phyloP scores from a whole-genome alignment of 1,140 invertebrate genomes.

The Drosophila nasuta region DNA sequence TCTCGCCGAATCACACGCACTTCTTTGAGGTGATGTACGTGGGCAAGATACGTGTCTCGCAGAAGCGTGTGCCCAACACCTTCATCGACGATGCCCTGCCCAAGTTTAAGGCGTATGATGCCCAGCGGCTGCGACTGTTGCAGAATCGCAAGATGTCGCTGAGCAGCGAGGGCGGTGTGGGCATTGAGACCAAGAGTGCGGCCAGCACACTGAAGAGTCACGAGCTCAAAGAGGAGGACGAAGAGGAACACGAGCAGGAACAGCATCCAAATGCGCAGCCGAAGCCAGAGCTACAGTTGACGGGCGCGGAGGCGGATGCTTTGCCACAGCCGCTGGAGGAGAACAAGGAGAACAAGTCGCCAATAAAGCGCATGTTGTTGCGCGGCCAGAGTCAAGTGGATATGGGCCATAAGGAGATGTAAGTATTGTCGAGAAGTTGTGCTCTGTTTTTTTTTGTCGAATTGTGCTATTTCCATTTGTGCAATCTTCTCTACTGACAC shows the following conservation, averaged over 20 bases:
- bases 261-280: constrained; percentile 59
- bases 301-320: constrained; percentile 59
- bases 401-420: constrained; percentile 73
- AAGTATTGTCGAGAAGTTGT: constrained; percentile 53
- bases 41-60: constrained; percentile 93
- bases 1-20: constrained; percentile 93
- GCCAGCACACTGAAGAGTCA: constrained; percentile 59
- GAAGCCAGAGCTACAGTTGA: constrained; percentile 53
- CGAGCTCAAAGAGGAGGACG: constrained; percentile 77
- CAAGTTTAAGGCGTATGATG: constrained; percentile 92
- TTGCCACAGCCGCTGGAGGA: constrained; percentile 58
- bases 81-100: constrained; percentile 96
- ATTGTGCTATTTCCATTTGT: background rate
- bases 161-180: constrained; percentile 71
- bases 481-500: constrained; percentile 2
- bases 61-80: constrained; percentile 93
- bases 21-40: constrained; percentile 95
- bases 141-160: constrained; percentile 83
- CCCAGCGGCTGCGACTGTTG: constrained; percentile 88
- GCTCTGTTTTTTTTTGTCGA: background rate
- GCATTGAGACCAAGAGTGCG: constrained; percentile 62
- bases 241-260: constrained; percentile 57
- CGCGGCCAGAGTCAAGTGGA: constrained; percentile 79
- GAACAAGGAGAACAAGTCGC: constrained; percentile 76
- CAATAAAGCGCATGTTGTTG: constrained; percentile 53